Conservation (phyloP, 2,113 vertebrate species). For the Percopsis transmontana region DNA sequence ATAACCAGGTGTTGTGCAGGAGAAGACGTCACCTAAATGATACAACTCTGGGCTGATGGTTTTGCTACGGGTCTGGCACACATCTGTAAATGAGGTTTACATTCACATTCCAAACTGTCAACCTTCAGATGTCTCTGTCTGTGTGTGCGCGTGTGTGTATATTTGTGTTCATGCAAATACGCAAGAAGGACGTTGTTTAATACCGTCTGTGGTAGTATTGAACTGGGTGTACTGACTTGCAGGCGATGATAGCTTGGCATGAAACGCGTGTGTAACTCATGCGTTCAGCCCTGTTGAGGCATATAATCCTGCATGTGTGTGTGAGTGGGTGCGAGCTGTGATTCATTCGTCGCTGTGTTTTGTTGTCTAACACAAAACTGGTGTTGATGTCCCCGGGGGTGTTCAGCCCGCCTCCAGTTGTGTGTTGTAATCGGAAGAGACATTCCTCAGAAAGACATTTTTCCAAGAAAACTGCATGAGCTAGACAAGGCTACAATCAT, state of each 20-base stretch:
- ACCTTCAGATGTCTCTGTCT: neutral
- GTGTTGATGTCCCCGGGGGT: conserved; percentile 40
- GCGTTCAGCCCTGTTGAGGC: conserved; percentile 22
- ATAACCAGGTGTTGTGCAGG: conserved; percentile 44
- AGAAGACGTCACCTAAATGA: conserved; percentile 16
- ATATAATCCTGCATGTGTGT: conserved; percentile 12
- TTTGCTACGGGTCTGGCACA: neutral
- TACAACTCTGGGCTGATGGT: neutral
- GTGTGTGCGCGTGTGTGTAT: neutral
- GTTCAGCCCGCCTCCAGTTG: conserved; percentile 2
- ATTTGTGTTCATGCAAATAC: neutral
- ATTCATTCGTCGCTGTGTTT: conserved; percentile 29
- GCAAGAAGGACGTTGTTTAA: neutral
- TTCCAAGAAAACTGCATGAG: conserved; percentile 23
- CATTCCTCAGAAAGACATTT: conserved; percentile 28
- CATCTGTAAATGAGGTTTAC: neutral
- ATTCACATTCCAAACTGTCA: neutral
- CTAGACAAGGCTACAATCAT: too few species aligned
- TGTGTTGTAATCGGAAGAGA: conserved; percentile 21
- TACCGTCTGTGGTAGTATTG: neutral
- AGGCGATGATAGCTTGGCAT: conserved; percentile 17
- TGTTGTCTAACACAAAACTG: conserved; percentile 34
- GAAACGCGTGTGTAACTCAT: conserved; percentile 8
- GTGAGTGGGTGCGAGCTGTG: conserved; percentile 19
- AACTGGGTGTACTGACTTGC: neutral